Conservation (phyloP, 2,797 vertebrate genomes). For the Coregonus sp. region DNA sequence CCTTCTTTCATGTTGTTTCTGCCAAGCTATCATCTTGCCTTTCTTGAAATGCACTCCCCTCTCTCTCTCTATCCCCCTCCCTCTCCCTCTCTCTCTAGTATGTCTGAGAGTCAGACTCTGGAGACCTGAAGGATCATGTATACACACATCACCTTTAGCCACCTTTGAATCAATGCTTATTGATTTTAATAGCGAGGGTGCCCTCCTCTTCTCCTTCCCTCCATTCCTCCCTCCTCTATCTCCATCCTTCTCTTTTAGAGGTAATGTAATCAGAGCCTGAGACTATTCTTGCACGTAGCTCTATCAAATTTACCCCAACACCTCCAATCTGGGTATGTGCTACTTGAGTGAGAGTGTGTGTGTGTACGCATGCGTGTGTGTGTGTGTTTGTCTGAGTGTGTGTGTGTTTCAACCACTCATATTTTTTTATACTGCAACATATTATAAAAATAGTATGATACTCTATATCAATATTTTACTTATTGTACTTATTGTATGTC, state of each 20-base stretch:
- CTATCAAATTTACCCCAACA: slow-evolving; percentile 46
- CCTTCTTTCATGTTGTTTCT: slow-evolving; percentile 22
- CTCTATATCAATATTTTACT: background rate
- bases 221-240: background rate
- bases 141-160: too few species aligned
- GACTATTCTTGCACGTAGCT: slow-evolving; percentile 34
- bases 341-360: slow-evolving; percentile 4
- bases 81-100: too few species aligned
- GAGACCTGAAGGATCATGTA: slow-evolving; percentile 67
- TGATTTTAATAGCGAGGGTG: slow-evolving; percentile 72
- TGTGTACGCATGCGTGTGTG: background rate
- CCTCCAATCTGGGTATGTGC: slow-evolving; percentile 45
- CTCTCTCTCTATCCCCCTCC: slow-evolving; percentile 20
- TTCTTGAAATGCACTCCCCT: slow-evolving; percentile 3
- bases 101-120: slow-evolving; percentile 38
- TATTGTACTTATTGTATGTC: background rate
- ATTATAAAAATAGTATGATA: background rate
- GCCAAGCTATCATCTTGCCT: slow-evolving; percentile 28
- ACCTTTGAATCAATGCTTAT: slow-evolving; percentile 74
- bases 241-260: slow-evolving; percentile 56
- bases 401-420: background rate
- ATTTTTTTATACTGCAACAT: background rate
- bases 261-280: slow-evolving; percentile 69
- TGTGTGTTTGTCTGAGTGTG: background rate
- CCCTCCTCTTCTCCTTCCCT: slow-evolving; percentile 9